Evolutionary conservation across 2,797 vertebrate species (phyloP).

Genomic region (Falco novaeseelandiae): DNA sequence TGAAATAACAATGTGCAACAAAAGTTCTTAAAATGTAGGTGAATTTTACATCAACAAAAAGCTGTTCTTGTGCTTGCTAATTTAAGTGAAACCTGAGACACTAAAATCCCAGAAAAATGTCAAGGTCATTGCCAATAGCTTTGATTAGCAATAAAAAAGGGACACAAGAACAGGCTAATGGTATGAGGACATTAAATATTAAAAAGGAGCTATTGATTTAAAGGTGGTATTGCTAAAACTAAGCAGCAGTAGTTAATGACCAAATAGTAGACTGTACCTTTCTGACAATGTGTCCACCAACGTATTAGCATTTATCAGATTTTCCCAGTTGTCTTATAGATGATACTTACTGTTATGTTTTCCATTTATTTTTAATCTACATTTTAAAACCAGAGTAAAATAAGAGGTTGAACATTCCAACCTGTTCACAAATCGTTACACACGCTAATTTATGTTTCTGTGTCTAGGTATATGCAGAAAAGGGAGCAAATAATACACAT

Average conservation of each 20-base stretch:
- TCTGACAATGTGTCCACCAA: slow-evolving; percentile 5
- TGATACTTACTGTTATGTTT: slow-evolving; percentile 6
- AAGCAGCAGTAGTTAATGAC: slow-evolving; percentile 58
- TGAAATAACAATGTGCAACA: background rate
- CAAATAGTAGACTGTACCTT: background rate
- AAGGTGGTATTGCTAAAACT: slow-evolving; percentile 49
- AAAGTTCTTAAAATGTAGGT: background rate
- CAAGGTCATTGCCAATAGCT: slow-evolving; percentile 67
- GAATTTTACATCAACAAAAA: background rate
- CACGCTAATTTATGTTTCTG: background rate
- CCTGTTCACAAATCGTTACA: background rate
- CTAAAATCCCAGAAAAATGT: slow-evolving; percentile 50
- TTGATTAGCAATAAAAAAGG: slow-evolving; percentile 63
- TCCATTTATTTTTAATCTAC: background rate
- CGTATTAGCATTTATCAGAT: slow-evolving; percentile 6
- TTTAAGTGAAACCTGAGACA: slow-evolving; percentile 61
- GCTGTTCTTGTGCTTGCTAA: slow-evolving; percentile 6
- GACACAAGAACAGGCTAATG: slow-evolving; percentile 63
- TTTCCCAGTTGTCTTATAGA: slow-evolving; percentile 56
- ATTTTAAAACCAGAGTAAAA: slow-evolving; percentile 43
- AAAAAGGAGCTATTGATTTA: slow-evolving; percentile 74
- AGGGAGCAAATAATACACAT: background rate
- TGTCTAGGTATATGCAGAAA: background rate
- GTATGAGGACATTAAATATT: slow-evolving; percentile 76
- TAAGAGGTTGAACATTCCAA: background rate